These are phyloP conservation scores for Thalpophila matura DNA, from an alignment of 2,888 invertebrate species.

Conservation along the genomic window DNA sequence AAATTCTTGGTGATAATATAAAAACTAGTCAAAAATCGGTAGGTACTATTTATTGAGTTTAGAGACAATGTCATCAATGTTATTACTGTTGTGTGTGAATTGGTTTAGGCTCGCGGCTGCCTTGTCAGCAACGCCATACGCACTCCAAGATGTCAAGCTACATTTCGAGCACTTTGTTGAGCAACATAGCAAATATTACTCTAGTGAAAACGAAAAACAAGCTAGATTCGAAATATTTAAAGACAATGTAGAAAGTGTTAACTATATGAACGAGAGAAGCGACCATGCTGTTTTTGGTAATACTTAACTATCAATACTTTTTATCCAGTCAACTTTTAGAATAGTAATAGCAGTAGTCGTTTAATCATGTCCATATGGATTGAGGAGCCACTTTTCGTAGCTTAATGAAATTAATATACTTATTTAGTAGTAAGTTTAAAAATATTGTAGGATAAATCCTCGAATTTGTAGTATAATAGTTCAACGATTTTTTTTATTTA, in stretches of 20 bases:
- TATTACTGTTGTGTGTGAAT: background rate
- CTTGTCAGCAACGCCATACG: background rate
- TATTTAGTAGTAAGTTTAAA: no score
- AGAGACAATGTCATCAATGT: background rate
- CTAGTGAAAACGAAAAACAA: conserved; percentile 2
- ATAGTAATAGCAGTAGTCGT: no score
- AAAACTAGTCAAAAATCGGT: background rate
- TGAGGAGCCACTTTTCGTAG: no score
- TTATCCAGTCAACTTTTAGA: no score
- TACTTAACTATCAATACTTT: no score
- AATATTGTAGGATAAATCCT: no score
- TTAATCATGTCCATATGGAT: no score
- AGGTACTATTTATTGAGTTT: background rate
- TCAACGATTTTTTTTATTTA: no score
- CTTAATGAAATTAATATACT: no score
- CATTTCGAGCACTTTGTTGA: conserved; percentile 1
- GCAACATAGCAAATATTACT: conserved; percentile 1
- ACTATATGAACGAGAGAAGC: conserved; percentile 5
- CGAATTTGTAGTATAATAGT: no score
- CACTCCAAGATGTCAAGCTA: background rate
- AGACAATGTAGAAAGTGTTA: background rate
- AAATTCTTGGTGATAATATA: conserved; percentile 2
- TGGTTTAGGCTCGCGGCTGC: background rate
- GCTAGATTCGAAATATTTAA: conserved; percentile 12
- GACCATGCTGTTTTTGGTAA: conserved; percentile 23